phyloP scores from a whole-genome alignment of 2,113 vertebrate genomes.

The Apteryx mantelli region DNA sequence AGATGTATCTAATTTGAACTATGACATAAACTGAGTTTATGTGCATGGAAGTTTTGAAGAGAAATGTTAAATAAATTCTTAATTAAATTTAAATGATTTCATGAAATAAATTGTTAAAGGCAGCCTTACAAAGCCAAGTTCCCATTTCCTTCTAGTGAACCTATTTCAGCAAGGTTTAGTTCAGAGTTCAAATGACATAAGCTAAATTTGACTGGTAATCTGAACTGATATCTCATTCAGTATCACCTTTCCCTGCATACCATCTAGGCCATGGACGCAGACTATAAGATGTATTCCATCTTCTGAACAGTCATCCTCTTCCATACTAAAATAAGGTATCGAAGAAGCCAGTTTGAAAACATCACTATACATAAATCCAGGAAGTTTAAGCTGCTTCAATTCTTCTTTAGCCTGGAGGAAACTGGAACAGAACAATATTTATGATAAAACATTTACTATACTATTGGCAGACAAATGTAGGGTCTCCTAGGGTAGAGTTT shows the following conservation, averaged over 20 bases:
- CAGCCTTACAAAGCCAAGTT: not conserved
- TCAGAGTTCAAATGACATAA: not conserved
- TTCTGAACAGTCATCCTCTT: conserved; percentile 89
- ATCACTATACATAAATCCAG: conserved; percentile 96
- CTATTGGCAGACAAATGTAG: not conserved
- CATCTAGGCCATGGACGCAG: conserved; percentile 96
- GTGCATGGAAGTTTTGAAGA: not conserved
- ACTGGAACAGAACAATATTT: conserved; percentile 74
- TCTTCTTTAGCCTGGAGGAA: conserved; percentile 96
- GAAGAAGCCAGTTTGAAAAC: conserved; percentile 91
- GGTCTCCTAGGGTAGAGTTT: not conserved
- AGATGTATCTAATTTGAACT: not conserved
- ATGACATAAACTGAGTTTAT: not conserved
- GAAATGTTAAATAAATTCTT: not conserved
- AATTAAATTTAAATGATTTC: not conserved
- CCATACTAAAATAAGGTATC: conserved; percentile 92
- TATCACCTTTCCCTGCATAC: conserved; percentile 74
- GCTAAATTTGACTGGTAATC: not conserved
- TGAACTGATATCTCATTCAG: not conserved
- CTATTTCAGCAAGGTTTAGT: not conserved
- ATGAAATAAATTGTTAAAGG: not conserved
- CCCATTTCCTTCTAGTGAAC: not conserved
- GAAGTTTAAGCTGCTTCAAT: conserved; percentile 90
- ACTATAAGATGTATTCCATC: conserved; percentile 96
- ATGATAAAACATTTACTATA: not conserved